Base-by-base conservation (phyloP, 92 coral and sea anemone species). In the Porites divaricata region DNA sequence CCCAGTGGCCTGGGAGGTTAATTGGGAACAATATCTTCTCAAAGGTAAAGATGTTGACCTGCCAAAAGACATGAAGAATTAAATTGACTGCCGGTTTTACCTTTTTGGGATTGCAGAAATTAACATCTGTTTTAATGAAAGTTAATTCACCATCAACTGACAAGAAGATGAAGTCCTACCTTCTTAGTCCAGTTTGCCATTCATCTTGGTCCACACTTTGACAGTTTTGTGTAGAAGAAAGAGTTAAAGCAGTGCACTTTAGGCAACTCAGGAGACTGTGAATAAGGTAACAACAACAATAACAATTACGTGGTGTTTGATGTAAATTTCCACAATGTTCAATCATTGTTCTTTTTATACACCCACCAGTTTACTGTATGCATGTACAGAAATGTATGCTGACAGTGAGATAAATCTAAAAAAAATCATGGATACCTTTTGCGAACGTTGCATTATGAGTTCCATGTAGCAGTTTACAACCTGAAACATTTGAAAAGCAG, bases 401-500 rank as follows among this genome's bases (percentile, higher is more conserved):
- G 54, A 51, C 54, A 51, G 9, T 4, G 54, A 51, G 54, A 51
- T 51, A 51, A 19, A 8, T 4, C 48, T 70, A 4, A n/a, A 17
- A 21, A 1, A 10, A 16, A 21, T 16, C 9, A 9, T 51, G 9
- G 23, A 16, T 72, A 72, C 76, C 76, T 72, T 72, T 17, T 1
- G 11, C 19, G 50, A 21, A 5, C 76, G 76, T 48, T 72, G 56
- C 76, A 4, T 20, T 13, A 72, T 52, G 5, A 26, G 53, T 14
- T 72, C 59, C 76, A 72, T 72, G 53, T 72, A 41, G 41, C 35
- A 72, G 76, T 72, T 72, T 9, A 72, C 15, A 20, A 72, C 13
- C 76, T 72, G 57, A 5, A 65, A 1, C n/a, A n/a, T n/a, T 2
- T 59, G 64, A 11, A 59, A 59, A 12, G 8, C 12, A 59, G 64